phyloP scores from a whole-genome alignment of 2,888 invertebrate genomes.

The Leptinotarsa rubiginosa region DNA sequence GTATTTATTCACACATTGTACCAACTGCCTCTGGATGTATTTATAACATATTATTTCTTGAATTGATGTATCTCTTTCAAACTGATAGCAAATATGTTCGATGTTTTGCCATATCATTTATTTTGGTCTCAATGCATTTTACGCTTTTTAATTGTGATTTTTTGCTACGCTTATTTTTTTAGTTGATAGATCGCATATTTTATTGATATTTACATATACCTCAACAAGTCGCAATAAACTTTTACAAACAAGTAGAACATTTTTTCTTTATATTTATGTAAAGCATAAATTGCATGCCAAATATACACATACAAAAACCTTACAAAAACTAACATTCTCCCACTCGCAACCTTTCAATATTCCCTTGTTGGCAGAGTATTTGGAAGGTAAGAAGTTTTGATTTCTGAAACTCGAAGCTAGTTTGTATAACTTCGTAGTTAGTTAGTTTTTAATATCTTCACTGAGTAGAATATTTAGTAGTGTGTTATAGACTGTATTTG shows the following conservation, averaged over 20 bases:
- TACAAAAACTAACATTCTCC: constrained; percentile 40
- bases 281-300: constrained; percentile 32
- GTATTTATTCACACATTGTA: constrained; percentile 58
- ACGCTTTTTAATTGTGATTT: constrained; percentile 27
- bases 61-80: not conserved
- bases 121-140: constrained; percentile 21
- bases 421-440: not conserved
- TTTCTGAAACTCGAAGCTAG: no score
- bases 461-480: no score
- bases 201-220: constrained; percentile 23
- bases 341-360: no score
- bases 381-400: constrained; percentile 12
- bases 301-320: constrained; percentile 45
- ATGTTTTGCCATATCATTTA: constrained; percentile 20
- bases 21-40: constrained; percentile 67
- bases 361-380: not conserved
- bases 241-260: constrained; percentile 17
- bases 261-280: constrained; percentile 25
- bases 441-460: not conserved
- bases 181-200: not conserved
- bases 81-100: constrained; percentile 32
- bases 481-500: no score
- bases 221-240: constrained; percentile 30
- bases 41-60: constrained; percentile 73
- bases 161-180: constrained; percentile 27